Evolutionary conservation across 2,888 invertebrate species (phyloP).

Genomic region (Ophioninae sp.): DNA sequence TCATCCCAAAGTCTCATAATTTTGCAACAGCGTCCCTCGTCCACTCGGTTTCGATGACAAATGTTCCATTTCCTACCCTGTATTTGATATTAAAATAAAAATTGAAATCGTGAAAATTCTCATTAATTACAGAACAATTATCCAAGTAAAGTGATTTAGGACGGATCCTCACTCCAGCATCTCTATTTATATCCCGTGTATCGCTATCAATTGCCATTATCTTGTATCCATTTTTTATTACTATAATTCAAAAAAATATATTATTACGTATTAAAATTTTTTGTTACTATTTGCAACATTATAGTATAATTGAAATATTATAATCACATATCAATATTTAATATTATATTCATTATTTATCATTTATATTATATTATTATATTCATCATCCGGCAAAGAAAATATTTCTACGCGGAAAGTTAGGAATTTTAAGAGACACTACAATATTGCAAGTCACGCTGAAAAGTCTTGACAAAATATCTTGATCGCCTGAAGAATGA

Average conservation of each 20-base stretch:
- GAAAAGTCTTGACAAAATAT: constrained; percentile 6
- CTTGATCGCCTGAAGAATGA: constrained; percentile 31
- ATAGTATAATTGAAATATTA: neutral
- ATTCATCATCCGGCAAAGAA: neutral
- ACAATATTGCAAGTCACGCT: constrained; percentile 18
- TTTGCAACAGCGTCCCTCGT: constrained; percentile 2
- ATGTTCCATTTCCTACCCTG: neutral
- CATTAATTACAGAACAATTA: neutral
- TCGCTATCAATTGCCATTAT: neutral
- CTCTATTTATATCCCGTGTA: neutral
- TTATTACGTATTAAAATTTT: no score
- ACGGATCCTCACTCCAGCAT: neutral
- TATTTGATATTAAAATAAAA: neutral
- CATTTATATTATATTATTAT: neutral
- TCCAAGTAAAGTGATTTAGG: neutral
- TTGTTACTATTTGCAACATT: neutral
- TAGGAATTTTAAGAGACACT: neutral
- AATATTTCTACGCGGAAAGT: neutral
- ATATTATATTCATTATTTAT: no score
- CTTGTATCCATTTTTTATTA: no score
- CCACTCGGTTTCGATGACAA: neutral
- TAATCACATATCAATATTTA: no score
- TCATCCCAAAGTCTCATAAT: neutral
- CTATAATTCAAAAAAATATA: neutral
- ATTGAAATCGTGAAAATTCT: neutral